phyloP scores from a whole-genome alignment of 2,113 vertebrate species.

The Mormyrus iriodes region DNA sequence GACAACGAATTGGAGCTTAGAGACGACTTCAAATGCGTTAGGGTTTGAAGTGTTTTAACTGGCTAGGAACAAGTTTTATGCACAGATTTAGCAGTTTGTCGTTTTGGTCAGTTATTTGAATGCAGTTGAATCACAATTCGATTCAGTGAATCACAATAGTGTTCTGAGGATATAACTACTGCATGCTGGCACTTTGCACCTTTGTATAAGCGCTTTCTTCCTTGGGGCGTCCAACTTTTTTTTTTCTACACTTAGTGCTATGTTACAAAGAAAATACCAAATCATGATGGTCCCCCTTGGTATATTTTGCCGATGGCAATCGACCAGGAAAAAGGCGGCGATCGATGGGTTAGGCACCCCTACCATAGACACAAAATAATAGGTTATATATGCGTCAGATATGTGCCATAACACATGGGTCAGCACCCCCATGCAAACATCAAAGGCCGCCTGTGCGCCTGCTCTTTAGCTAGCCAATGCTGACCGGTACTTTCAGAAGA shows the following conservation, averaged over 20 bases:
- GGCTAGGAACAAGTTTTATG: not conserved
- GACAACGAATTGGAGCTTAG: not conserved
- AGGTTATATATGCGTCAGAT: not conserved
- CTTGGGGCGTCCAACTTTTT: not conserved
- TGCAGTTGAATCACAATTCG: not conserved
- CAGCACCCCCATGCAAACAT: not conserved
- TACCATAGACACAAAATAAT: not conserved
- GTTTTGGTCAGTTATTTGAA: not conserved
- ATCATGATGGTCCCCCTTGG: not conserved
- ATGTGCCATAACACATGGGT: not conserved
- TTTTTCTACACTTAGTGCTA: not conserved
- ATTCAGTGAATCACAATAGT: not conserved
- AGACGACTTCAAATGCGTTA: not conserved
- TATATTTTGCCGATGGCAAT: not conserved
- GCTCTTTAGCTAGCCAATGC: not conserved
- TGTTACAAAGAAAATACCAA: not conserved
- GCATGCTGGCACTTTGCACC: not conserved
- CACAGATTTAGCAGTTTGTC: not conserved
- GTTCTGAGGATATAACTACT: not conserved
- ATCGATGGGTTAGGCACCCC: not conserved
- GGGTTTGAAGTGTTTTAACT: not conserved
- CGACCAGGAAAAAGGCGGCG: not conserved
- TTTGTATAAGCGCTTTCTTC: not conserved
- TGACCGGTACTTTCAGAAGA: not conserved
- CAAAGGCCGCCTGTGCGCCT: not conserved